Evolutionary conservation across 2,888 invertebrate species (phyloP).

Genomic region (Sicus ferrugineus): DNA sequence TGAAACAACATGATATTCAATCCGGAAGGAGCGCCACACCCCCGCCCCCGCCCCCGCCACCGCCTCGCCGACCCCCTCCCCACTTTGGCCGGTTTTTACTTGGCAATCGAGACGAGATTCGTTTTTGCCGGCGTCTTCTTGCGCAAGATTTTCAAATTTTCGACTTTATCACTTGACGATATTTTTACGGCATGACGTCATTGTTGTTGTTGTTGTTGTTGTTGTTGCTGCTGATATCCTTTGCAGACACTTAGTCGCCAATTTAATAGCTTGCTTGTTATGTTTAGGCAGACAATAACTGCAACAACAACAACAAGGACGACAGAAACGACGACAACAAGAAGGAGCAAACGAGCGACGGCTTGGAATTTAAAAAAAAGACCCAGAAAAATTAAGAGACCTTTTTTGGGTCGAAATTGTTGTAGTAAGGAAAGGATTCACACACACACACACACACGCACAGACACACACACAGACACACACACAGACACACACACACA

Average conservation of each 20-base stretch:
- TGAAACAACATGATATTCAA: conserved; percentile 16
- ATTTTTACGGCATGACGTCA: not conserved
- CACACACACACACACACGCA: not conserved
- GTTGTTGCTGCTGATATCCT: conserved; percentile 8
- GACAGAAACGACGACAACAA: conserved; percentile 1
- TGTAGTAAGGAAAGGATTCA: not conserved
- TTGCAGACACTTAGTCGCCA: conserved; percentile 54
- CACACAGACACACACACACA: not conserved
- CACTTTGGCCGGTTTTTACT: too few relatives aligned
- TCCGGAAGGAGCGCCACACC: not conserved
- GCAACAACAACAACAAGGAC: conserved; percentile 19
- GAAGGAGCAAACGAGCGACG: too few relatives aligned
- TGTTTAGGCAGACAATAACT: conserved; percentile 52
- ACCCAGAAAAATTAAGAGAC: too few relatives aligned
- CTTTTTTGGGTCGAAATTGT: too few relatives aligned
- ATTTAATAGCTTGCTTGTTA: conserved; percentile 58
- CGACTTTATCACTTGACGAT: not conserved
- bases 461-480: not conserved
- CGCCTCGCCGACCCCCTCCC: not conserved
- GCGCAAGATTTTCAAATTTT: not conserved
- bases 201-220: not conserved
- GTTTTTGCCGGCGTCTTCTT: not conserved
- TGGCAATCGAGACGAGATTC: not conserved
- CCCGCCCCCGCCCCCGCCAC: not conserved
- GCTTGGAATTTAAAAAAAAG: too few relatives aligned